Conservation (phyloP, 2,888 invertebrate genomes). For the Caenorhabditis becei region DNA sequence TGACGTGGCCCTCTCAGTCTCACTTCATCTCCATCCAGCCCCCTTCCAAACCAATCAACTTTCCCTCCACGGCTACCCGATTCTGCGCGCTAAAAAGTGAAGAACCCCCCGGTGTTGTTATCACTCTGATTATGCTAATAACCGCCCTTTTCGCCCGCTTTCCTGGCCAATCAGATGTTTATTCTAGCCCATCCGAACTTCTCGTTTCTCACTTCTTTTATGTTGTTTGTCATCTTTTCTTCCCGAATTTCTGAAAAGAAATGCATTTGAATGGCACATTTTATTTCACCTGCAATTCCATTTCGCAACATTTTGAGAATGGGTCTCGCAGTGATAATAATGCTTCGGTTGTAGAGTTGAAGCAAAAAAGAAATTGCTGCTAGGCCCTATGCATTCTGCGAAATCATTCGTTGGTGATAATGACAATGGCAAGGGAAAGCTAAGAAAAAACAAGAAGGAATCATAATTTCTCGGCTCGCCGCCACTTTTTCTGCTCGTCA, state of each 20-base stretch:
- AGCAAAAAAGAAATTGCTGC: too few relatives aligned
- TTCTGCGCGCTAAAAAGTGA: constrained; percentile 8
- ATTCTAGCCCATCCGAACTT: constrained; percentile 22
- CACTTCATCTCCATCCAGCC: constrained; percentile 1
- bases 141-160: constrained; percentile 45
- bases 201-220: neutral
- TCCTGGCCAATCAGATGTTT: constrained; percentile 35
- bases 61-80: neutral
- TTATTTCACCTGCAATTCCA: neutral
- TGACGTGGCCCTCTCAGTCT: constrained; percentile 23
- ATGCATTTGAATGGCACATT: neutral
- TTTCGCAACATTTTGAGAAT: constrained; percentile 1
- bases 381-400: too few relatives aligned
- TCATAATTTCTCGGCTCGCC: constrained; percentile 15
- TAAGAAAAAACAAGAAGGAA: too few relatives aligned
- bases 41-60: constrained; percentile 25
- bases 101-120: constrained; percentile 11
- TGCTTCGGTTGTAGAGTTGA: too few relatives aligned
- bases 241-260: neutral
- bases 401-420: too few relatives aligned
- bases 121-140: constrained; percentile 47
- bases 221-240: neutral
- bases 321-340: too few relatives aligned
- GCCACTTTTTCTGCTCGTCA: constrained; percentile 26
- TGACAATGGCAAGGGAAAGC: too few relatives aligned